Conservation (phyloP, 2,888 invertebrate species). For the Lepetodrilus schrolli region DNA sequence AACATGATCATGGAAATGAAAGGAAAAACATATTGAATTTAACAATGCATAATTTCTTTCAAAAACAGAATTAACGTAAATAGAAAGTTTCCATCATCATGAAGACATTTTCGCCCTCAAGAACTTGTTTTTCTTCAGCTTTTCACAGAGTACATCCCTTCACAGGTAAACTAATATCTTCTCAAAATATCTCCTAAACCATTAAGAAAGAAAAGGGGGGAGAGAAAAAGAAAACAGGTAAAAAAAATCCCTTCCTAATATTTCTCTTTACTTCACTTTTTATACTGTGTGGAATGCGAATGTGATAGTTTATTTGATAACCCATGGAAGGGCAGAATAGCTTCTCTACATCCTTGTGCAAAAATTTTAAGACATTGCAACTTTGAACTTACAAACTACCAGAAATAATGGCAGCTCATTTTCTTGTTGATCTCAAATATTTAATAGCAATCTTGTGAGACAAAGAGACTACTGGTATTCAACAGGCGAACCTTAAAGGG, state of each 20-base stretch:
- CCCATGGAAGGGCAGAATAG: not conserved
- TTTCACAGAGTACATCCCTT: too few species aligned
- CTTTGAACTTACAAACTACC: slow-evolving; percentile 27
- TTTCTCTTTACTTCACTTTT: not conserved
- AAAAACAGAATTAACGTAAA: too few species aligned
- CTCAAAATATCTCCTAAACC: too few species aligned
- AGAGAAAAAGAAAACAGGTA: not conserved
- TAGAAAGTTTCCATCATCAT: too few species aligned
- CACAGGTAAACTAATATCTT: not conserved
- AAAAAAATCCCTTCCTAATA: not conserved
- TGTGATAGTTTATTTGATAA: slow-evolving; percentile 11
- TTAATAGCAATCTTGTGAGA: not conserved
- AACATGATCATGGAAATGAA: too few species aligned
- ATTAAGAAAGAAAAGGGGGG: not conserved
- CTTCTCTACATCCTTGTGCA: not conserved
- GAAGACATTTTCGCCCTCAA: too few species aligned
- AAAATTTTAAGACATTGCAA: slow-evolving; percentile 26
- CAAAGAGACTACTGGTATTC: not conserved
- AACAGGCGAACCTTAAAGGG: too few species aligned
- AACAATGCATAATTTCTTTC: too few species aligned
- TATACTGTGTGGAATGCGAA: not conserved
- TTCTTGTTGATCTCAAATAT: slow-evolving; percentile 20
- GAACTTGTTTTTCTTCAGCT: too few species aligned
- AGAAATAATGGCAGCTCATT: slow-evolving; percentile 25
- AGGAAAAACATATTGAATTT: too few species aligned